A percentile compares a stretch with the other conserved stretches of the same genome.
phyloP scores from a whole-genome alignment of 2,797 vertebrate genomes.

The Urosaurus nigricauda region DNA sequence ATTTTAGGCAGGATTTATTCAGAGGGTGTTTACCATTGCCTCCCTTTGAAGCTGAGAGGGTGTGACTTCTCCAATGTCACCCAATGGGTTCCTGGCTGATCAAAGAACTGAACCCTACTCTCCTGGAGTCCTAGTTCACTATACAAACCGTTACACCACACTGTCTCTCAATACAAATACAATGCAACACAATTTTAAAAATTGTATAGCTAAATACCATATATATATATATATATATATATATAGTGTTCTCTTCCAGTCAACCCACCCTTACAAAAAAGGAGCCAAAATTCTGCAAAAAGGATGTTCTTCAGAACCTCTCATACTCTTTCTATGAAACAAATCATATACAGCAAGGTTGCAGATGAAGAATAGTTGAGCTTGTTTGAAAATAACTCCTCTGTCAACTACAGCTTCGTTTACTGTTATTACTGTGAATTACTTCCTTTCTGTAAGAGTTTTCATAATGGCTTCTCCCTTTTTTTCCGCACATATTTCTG shows the following conservation, averaged over 20 bases:
- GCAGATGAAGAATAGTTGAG: neutral
- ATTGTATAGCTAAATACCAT: too few relatives aligned
- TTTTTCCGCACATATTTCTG: conserved; percentile 8
- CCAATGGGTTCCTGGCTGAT: too few relatives aligned
- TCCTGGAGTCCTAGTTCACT: too few relatives aligned
- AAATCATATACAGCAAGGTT: neutral
- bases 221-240: too few relatives aligned
- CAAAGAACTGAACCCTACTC: too few relatives aligned
- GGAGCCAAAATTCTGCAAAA: neutral
- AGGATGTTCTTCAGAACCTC: neutral
- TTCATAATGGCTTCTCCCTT: conserved; percentile 1
- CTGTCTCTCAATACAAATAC: too few relatives aligned
- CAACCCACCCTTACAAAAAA: neutral
- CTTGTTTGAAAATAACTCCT: neutral
- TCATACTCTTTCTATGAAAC: neutral
- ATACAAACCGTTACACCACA: too few relatives aligned
- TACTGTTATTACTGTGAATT: neutral
- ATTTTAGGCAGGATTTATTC: too few relatives aligned
- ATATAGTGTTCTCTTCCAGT: neutral
- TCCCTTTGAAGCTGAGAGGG: too few relatives aligned
- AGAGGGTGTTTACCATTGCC: too few relatives aligned
- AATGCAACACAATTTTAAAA: too few relatives aligned
- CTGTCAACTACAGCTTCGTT: neutral
- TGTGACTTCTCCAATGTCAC: too few relatives aligned
- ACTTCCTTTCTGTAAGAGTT: neutral